A percentile compares a stretch with the other conserved stretches of the same genome.
Conservation (phyloP, 2,888 invertebrate species). For the Morinoia aosen region DNA sequence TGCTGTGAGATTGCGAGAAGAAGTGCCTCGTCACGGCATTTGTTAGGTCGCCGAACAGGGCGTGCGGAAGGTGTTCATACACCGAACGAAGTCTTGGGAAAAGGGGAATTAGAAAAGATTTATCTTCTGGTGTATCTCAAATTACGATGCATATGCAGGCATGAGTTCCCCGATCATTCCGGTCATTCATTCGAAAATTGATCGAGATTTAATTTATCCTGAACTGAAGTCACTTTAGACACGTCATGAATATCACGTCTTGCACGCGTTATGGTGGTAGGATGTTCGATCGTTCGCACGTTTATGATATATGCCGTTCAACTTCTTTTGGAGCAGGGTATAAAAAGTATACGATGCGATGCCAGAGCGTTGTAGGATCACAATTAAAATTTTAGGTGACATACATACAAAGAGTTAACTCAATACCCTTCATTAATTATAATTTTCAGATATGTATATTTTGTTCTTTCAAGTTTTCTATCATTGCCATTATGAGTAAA, state of each 20-base stretch:
- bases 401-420: too few species aligned
- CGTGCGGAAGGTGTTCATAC: background rate
- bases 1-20: background rate
- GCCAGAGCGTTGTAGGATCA: too few species aligned
- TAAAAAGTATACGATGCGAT: too few species aligned
- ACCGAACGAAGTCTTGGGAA: background rate
- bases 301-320: too few species aligned
- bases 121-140: background rate
- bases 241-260: background rate
- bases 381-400: too few species aligned
- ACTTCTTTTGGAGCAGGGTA: too few species aligned
- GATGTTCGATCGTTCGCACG: too few species aligned
- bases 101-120: background rate
- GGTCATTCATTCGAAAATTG: background rate
- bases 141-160: background rate
- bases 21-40: constrained; percentile 25
- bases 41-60: background rate
- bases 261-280: too few species aligned
- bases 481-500: too few species aligned
- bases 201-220: background rate
- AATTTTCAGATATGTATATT: too few species aligned
- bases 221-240: background rate
- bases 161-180: background rate
- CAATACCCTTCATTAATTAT: too few species aligned
- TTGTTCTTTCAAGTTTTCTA: too few species aligned